Evolutionary conservation across 2,888 invertebrate species (phyloP).

Genomic region (Leucophora obtusa): DNA sequence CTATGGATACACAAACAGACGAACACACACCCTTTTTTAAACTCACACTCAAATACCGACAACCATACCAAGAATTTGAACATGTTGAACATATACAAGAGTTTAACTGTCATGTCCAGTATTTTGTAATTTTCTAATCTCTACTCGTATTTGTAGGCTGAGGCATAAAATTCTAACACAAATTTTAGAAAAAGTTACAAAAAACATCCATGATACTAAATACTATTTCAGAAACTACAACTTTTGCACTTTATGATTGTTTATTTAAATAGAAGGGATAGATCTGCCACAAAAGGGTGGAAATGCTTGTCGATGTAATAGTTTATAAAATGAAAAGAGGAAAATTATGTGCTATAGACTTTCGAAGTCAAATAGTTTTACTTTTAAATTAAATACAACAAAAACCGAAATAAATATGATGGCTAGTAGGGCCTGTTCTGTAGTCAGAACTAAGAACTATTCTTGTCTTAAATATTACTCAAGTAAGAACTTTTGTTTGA

Average conservation of each 20-base stretch:
- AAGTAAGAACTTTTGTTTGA: no score
- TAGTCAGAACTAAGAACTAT: no score
- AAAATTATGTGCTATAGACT: no score
- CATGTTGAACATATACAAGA: conserved; percentile 32
- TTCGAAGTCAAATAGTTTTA: no score
- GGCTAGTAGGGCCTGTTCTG: no score
- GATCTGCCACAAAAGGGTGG: neutral
- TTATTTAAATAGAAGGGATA: neutral
- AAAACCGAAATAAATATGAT: no score
- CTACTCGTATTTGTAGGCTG: neutral
- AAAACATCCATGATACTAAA: neutral
- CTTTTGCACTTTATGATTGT: neutral
- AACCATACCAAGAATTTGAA: conserved; percentile 19
- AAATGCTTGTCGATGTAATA: no score
- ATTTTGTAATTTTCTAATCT: conserved; percentile 40
- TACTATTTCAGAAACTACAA: neutral
- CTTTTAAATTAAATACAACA: no score
- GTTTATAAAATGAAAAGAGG: no score
- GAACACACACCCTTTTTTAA: neutral
- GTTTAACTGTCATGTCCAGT: conserved; percentile 52
- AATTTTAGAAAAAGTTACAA: neutral
- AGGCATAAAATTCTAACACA: neutral
- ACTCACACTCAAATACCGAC: neutral
- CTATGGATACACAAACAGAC: conserved; percentile 1
- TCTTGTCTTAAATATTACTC: no score